Evolutionary conservation across 2,797 vertebrate species (phyloP), one percentile per base, ranked within the genome.

Genomic region (Cyclopterus lumpus): DNA sequence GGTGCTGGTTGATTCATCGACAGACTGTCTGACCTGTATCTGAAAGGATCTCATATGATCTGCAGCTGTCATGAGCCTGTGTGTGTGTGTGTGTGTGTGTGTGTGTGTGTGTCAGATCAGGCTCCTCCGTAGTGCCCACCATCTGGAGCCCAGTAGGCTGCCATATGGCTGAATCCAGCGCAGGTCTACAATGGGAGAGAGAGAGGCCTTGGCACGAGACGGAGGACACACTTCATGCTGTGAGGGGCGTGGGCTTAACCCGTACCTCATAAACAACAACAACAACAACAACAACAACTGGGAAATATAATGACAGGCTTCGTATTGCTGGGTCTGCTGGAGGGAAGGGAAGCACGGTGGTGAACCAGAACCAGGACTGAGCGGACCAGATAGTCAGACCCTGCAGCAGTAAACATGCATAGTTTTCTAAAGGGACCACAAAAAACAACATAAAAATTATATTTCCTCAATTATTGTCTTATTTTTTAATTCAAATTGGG

Each of bases 71-170:
- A 71, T 73, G 24, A 65, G 66, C 51, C 18, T 67, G 66, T 49
- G 36, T 71, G 66, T 40, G 69, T 51, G 30, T 46, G 42, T 51
- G 61, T 57, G 61, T 63, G 40, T 49, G 22, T 66, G 65, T 34
- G 48, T 68, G 44, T 42, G 46, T 46, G 64, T 9, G 44, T 59
- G 69, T 26, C 40, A 42, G 51, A 73, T 62, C 86, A 84, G 64
- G 69, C 79, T 84, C 81, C 82, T 75, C 76, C 67, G 72, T 42
- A 63, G 76, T 71, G 76, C 48, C 67, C 79, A 84, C 87, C 89
- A 91, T 91, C 86, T 91, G 87, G 86, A 85, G 72, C 78, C 80
- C 32, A 60, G 18, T 69, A 66, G 62, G 70, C 55, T 22, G 77
- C 86, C 89, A 91, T 88, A 86, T 89, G 89, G 67, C 77, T 77